Evolutionary conservation across 2,888 invertebrate genomes (phyloP).

Genomic region (Thereva unica): DNA sequence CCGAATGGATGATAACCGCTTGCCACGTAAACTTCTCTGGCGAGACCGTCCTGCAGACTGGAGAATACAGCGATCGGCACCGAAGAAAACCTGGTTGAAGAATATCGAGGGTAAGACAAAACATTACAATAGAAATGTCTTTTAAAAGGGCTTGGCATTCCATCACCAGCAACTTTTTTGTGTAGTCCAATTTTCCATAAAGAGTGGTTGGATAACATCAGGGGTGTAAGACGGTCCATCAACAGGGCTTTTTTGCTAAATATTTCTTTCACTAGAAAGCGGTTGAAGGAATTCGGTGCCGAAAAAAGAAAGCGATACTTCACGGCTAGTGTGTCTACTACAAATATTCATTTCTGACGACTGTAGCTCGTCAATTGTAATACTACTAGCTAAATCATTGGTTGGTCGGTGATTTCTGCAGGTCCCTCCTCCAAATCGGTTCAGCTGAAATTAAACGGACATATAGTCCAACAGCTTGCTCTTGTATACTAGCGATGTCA

Average conservation of each 20-base stretch:
- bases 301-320: neutral
- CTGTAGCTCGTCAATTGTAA: neutral
- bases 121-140: neutral
- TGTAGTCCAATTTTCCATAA: neutral
- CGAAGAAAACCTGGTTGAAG: too few species aligned
- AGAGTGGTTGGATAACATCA: neutral
- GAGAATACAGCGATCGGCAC: too few species aligned
- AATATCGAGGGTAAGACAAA: too few species aligned
- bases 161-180: neutral
- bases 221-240: too few species aligned
- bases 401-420: neutral
- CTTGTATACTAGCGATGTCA: slow-evolving; percentile 1
- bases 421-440: neutral
- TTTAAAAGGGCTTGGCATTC: neutral
- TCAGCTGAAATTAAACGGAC: slow-evolving; percentile 3
- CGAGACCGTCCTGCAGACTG: too few species aligned
- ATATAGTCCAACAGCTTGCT: too few species aligned
- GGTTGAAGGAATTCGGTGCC: neutral
- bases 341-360: slow-evolving; percentile 4
- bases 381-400: slow-evolving; percentile 3
- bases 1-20: too few species aligned
- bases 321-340: neutral
- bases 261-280: neutral
- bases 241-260: slow-evolving; percentile 1
- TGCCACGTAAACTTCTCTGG: too few species aligned